These are phyloP conservation scores for Sclerurus mexicanus DNA, from an alignment of 2,113 vertebrate genomes.

Conservation along the genomic window DNA sequence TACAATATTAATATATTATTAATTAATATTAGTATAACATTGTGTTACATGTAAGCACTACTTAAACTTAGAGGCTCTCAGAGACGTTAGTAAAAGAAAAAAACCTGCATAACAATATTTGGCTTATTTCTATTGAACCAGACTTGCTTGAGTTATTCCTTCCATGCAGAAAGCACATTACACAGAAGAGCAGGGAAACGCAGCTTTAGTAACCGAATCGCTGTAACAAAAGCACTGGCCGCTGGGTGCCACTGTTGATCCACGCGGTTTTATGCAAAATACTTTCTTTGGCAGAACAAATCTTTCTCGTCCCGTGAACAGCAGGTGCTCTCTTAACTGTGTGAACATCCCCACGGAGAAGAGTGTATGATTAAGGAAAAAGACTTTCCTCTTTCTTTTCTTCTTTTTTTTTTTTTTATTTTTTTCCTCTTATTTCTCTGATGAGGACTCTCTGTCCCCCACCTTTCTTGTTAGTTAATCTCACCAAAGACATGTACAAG, in stretches of 20 bases:
- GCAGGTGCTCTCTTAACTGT: conserved; percentile 45
- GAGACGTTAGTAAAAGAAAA: neutral
- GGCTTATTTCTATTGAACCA: neutral
- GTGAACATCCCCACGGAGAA: conserved; percentile 68
- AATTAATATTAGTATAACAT: neutral
- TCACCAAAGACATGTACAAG: neutral
- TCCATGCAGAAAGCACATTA: neutral
- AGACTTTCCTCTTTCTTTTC: neutral
- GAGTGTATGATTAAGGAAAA: conserved; percentile 66
- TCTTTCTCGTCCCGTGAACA: conserved; percentile 41
- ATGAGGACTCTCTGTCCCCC: neutral
- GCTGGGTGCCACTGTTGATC: conserved; percentile 72
- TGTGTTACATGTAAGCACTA: neutral
- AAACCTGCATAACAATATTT: neutral
- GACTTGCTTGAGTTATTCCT: neutral
- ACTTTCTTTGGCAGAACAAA: conserved; percentile 7
- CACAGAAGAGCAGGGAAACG: neutral
- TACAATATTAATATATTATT: neutral
- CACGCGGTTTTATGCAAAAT: neutral
- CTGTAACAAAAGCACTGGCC: neutral
- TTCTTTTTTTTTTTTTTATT: neutral
- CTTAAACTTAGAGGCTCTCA: neutral
- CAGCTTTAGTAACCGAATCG: neutral
- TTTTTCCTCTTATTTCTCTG: fast-evolving
- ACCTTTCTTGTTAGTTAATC: neutral